Evolutionary conservation across 2,797 vertebrate species (phyloP).

Genomic region (Gallirallus australis): DNA sequence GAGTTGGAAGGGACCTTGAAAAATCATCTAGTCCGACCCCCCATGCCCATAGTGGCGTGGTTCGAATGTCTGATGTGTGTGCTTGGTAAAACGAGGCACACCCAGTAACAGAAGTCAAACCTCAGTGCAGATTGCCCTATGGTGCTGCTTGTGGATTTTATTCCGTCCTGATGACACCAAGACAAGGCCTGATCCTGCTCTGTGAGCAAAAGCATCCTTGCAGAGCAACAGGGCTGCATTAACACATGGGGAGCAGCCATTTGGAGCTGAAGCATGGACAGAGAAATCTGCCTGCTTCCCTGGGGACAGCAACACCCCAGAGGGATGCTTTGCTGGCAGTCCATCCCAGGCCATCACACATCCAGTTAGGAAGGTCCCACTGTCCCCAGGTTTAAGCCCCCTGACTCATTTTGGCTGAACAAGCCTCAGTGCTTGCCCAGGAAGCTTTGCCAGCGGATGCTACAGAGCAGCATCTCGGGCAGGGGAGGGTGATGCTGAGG

Average conservation of each 20-base stretch:
- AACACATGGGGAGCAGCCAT: rapidly evolving
- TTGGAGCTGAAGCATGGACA: background rate
- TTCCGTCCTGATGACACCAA: background rate
- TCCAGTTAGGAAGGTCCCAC: background rate
- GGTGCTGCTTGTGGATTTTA: too few species aligned
- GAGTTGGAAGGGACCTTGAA: too few species aligned
- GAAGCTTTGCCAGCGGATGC: background rate
- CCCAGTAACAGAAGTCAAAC: background rate
- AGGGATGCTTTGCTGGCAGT: background rate
- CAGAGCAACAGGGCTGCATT: background rate
- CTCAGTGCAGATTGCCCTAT: too few species aligned
- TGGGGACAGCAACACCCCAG: background rate
- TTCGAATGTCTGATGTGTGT: background rate
- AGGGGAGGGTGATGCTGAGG: background rate
- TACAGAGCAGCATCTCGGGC: rapidly evolving
- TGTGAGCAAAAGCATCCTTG: background rate
- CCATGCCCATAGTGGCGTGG: background rate
- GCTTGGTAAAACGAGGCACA: background rate
- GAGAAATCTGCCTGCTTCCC: rapidly evolving
- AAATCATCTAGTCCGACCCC: too few species aligned
- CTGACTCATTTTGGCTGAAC: background rate
- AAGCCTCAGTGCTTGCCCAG: background rate
- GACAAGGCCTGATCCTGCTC: background rate
- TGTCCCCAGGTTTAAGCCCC: background rate
- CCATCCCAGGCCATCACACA: background rate